phyloP scores from a whole-genome alignment of 2,113 vertebrate genomes.

The Sitta europaea region DNA sequence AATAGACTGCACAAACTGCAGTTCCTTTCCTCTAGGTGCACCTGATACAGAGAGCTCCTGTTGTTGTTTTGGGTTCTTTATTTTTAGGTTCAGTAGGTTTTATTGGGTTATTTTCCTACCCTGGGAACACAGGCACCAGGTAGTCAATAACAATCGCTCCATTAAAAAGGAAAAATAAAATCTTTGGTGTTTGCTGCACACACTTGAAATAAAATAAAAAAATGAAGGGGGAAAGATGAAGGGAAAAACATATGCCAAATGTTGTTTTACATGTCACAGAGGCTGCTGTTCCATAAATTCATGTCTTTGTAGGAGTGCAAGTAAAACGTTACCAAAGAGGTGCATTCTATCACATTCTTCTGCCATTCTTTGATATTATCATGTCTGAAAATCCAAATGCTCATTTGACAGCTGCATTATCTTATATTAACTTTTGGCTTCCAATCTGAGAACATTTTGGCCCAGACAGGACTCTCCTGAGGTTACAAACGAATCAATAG shows the following conservation, averaged over 20 bases:
- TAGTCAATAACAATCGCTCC: slow-evolving; percentile 13
- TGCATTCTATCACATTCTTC: neutral
- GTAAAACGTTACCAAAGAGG: neutral
- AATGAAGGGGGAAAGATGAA: neutral
- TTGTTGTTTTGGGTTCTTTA: slow-evolving; percentile 19
- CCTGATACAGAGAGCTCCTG: neutral
- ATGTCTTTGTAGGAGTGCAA: neutral
- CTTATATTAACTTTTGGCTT: slow-evolving; percentile 14
- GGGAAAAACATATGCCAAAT: slow-evolving; percentile 4
- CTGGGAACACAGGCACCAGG: neutral
- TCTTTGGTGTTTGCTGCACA: neutral
- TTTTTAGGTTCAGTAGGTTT: slow-evolving; percentile 41
- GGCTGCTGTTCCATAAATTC: neutral
- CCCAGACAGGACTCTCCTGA: neutral
- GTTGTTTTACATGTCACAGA: neutral
- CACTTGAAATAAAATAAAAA: neutral
- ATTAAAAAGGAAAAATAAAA: slow-evolving; percentile 36
- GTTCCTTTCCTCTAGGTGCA: neutral
- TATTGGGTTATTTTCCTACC: slow-evolving; percentile 24
- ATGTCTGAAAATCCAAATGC: neutral
- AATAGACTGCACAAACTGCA: neutral
- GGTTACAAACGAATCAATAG: neutral
- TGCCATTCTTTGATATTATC: neutral
- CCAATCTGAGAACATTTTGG: neutral
- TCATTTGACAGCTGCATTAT: slow-evolving; percentile 1